Evolutionary conservation across 2,888 invertebrate species (phyloP).

Genomic region (Furcula furcula): DNA sequence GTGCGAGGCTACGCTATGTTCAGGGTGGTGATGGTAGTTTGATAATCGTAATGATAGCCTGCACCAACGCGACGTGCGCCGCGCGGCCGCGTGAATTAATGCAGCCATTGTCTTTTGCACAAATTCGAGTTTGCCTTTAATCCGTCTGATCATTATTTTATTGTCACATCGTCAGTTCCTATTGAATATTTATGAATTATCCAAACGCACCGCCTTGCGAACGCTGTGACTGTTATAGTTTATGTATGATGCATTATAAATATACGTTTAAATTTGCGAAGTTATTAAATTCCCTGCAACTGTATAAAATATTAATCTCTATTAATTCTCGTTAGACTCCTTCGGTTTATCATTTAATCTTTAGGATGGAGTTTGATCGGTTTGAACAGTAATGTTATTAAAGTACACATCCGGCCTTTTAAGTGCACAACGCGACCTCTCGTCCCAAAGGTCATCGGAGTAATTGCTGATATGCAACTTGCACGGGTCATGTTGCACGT

Average conservation of each 20-base stretch:
- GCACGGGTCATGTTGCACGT: no score
- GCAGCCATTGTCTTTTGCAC: conserved; percentile 29
- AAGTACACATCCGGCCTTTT: background rate
- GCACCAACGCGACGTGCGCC: conserved; percentile 38
- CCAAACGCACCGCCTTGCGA: background rate
- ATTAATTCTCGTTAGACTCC: no score
- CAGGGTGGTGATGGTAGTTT: no score
- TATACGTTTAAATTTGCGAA: background rate
- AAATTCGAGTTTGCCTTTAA: conserved; percentile 13
- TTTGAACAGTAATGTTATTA: no score
- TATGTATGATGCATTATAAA: background rate
- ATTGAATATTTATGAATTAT: background rate
- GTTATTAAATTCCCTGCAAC: background rate
- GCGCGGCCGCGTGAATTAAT: conserved; percentile 46
- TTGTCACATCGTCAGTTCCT: conserved; percentile 2
- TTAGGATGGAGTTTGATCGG: no score
- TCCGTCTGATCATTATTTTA: conserved; percentile 20
- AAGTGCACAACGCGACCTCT: background rate
- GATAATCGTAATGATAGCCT: no score
- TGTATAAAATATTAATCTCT: background rate
- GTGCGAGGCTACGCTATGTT: no score
- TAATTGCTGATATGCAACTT: no score
- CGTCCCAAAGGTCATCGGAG: no score
- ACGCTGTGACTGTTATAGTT: background rate
- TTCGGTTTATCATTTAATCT: no score